Base-by-base conservation (phyloP, 2,113 vertebrate species). In the Paraplagusia blochii region DNA sequence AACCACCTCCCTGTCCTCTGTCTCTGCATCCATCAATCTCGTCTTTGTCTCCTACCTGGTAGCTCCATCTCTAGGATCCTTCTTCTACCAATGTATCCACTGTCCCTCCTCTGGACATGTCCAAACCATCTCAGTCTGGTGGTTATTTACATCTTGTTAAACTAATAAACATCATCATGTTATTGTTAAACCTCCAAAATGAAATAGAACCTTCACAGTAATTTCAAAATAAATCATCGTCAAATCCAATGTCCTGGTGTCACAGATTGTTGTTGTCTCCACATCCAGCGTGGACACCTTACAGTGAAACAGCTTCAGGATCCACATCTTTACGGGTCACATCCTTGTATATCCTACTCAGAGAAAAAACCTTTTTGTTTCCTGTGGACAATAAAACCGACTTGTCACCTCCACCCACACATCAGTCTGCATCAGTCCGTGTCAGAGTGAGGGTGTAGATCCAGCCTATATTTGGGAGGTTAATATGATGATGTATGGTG, bases 401-500 rank as follows among this genome's bases (percentile, higher is more conserved):
- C 8, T 0, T 22, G 39, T 53, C 58, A 35, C 29, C 17, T 39
- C 12, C 8, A 43, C 9, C 19, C 18, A 54, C 4, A 40, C 16
- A 36, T 67, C 63, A 17, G 9, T 50, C 49, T 43, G 5, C 53
- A 61, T 57, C 17, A 54, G 17, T 35, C 7, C 33, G 39, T 0
- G 7, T 60, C 44, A 58, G 46, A 48, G 11, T 35, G 49, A 3
- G 11, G 5, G 7, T 44, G 14, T 61, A 43, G 69, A 63, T 43
- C 15, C 12, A 17, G 12, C n/a, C 35, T 34, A 17, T 58, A 62
- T 56, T 50, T 51, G 8, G 48, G 29, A 40, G 47, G 48, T 59
- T 55, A 35, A 15, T 9, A 40, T 58, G 43, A 52, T 66, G 44
- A 63, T 42, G 62, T 38, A 29, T 22, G 49, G 56, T 53, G 45